These are phyloP conservation scores for Melanerpes aurifrons DNA, from an alignment of 2,113 vertebrate species.

Conservation along the genomic window DNA sequence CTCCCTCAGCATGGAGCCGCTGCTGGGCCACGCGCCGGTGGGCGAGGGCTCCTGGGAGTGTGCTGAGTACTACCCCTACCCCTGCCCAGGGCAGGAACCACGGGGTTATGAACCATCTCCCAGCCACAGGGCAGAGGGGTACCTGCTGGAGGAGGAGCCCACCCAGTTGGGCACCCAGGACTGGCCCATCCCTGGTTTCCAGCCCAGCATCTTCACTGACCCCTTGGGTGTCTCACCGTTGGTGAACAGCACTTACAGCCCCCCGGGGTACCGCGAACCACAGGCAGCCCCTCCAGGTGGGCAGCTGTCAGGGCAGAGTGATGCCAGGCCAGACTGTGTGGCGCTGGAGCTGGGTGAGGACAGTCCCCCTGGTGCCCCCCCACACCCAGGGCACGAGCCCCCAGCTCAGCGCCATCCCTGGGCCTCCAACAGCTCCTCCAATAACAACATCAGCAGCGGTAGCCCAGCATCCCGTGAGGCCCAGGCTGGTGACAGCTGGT, in stretches of 20 bases:
- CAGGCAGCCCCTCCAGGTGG: background rate
- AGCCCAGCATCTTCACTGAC: conserved; percentile 78
- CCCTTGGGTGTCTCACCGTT: conserved; percentile 79
- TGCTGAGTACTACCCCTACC: background rate
- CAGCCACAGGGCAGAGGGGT: conserved; percentile 55
- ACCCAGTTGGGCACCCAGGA: conserved; percentile 73
- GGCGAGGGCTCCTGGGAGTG: conserved; percentile 40
- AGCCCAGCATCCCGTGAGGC: background rate
- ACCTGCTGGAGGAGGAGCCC: conserved; percentile 72
- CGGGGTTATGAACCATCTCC: conserved; percentile 76
- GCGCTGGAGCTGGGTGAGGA: background rate
- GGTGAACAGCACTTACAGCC: conserved; percentile 9
- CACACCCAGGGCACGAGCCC: conserved; percentile 25
- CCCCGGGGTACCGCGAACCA: background rate
- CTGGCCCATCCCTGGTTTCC: conserved; percentile 77
- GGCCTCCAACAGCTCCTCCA: conserved; percentile 86
- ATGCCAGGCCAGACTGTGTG: background rate
- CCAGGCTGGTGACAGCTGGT: conserved; percentile 58
- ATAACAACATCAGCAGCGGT: conserved; percentile 81
- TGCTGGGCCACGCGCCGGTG: conserved; percentile 77
- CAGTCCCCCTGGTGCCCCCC: background rate
- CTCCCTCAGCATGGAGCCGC: conserved; percentile 89
- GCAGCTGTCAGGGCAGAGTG: background rate
- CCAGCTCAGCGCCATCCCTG: conserved; percentile 74
- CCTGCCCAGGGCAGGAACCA: background rate